Conservation (phyloP, 2,113 vertebrate species). For the Prunella fulvescens region DNA sequence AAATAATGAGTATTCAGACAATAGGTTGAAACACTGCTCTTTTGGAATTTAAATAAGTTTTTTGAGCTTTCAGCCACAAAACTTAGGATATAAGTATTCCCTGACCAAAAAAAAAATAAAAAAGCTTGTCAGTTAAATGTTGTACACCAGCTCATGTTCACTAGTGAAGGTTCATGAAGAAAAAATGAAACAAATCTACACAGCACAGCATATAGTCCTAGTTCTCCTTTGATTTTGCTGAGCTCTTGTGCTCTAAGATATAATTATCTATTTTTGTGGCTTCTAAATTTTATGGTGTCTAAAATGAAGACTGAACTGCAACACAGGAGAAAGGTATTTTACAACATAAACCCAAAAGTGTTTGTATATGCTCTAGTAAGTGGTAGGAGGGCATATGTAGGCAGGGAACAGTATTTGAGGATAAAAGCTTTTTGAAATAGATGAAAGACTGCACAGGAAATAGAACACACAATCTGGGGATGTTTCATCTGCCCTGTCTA, state of each 20-base stretch:
- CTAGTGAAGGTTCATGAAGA: not conserved
- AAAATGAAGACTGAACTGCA: not conserved
- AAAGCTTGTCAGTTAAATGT: not conserved
- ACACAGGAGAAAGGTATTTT: not conserved
- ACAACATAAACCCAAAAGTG: not conserved
- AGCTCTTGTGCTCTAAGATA: not conserved
- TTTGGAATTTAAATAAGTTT: not conserved
- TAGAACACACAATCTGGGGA: fast-evolving
- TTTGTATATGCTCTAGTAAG: not conserved
- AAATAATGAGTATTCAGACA: not conserved
- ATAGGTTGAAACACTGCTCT: not conserved
- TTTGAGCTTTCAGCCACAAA: not conserved
- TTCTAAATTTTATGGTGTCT: not conserved
- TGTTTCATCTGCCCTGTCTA: not conserved
- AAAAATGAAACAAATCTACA: not conserved
- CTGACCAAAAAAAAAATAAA: too few species aligned
- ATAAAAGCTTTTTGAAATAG: not conserved
- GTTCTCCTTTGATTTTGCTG: not conserved
- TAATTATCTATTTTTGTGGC: not conserved
- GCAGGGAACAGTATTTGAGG: not conserved
- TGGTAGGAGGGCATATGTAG: not conserved
- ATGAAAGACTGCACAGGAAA: not conserved
- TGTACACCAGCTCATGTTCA: not conserved
- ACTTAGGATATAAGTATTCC: not conserved
- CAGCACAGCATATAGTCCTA: not conserved